Percentiles rank a stretch among this genome's conserved stretches.
These are phyloP conservation scores for Rhadina sibilatrix DNA, from an alignment of 2,113 vertebrate genomes.

Conservation along the genomic window DNA sequence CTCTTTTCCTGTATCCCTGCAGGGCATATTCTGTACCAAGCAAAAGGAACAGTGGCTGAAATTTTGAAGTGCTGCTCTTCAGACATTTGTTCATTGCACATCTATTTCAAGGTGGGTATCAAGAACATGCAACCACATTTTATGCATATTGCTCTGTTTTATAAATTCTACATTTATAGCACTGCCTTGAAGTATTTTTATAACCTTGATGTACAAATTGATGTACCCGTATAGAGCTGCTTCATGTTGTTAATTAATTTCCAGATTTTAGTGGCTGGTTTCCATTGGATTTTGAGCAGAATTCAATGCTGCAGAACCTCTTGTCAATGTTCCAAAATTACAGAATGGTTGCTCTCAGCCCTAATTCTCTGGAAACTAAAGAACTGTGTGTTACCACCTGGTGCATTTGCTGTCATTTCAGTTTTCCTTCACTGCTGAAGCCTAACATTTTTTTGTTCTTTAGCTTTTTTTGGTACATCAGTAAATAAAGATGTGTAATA, in stretches of 20 bases:
- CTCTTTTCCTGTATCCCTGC: neutral
- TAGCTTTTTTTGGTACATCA: neutral
- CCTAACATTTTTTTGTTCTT: neutral
- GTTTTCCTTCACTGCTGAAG: neutral
- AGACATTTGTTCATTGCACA: neutral
- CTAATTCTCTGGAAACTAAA: neutral
- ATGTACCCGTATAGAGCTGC: neutral
- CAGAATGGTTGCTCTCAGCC: neutral
- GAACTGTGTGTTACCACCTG: neutral
- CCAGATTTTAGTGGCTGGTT: neutral
- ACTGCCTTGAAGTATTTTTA: neutral
- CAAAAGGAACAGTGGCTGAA: neutral
- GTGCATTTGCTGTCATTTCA: neutral
- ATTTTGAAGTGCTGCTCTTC: neutral
- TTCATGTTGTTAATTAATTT: neutral
- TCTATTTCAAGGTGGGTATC: neutral
- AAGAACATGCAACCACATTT: neutral
- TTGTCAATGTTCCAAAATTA: neutral
- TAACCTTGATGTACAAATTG: neutral
- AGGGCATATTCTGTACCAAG: neutral
- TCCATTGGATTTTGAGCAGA: neutral
- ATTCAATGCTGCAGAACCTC: neutral
- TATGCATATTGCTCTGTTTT: neutral
- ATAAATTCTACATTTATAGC: neutral
- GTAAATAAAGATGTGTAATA: neutral